Percentiles rank a stretch among this genome's conserved stretches.
Conservation (phyloP, 2,888 invertebrate species). For the Liodrosophila aerea region DNA sequence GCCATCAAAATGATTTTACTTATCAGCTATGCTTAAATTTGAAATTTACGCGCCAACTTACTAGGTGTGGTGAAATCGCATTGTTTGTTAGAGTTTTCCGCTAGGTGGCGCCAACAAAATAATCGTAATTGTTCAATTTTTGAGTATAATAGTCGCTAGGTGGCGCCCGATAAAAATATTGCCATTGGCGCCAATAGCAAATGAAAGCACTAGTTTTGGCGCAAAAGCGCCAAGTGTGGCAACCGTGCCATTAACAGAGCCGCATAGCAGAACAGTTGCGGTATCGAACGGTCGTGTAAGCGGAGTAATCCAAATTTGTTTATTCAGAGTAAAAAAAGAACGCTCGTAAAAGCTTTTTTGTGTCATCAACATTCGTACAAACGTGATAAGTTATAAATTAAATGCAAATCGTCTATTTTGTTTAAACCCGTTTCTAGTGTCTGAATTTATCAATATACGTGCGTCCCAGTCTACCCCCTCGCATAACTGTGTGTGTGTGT, state of each 20-base stretch:
- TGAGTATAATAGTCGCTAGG: slow-evolving; percentile 4
- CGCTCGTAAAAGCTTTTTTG: slow-evolving; percentile 25
- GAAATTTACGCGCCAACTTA: slow-evolving; percentile 10
- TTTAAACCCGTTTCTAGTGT: neutral
- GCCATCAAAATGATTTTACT: neutral
- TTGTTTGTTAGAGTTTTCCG: too few relatives aligned
- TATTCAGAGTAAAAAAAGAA: slow-evolving; percentile 22
- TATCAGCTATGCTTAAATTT: slow-evolving; percentile 9
- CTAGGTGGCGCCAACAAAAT: too few relatives aligned
- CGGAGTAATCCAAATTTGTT: slow-evolving; percentile 34
- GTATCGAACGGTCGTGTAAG: slow-evolving; percentile 41
- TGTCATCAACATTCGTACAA: slow-evolving; percentile 23
- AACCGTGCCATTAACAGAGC: too few relatives aligned
- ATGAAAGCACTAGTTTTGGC: too few relatives aligned
- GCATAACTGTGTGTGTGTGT: slow-evolving; percentile 3
- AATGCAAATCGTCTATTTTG: slow-evolving; percentile 20
- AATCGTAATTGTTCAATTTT: too few relatives aligned
- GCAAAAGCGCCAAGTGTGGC: too few relatives aligned
- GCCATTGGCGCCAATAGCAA: too few relatives aligned
- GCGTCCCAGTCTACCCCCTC: slow-evolving; percentile 8
- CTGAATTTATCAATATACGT: slow-evolving; percentile 16
- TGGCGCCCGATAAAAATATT: too few relatives aligned
- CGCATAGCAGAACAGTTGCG: slow-evolving; percentile 40
- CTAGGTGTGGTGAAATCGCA: too few relatives aligned
- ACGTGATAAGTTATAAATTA: slow-evolving; percentile 47